Evolutionary conservation across 2,888 invertebrate genomes (phyloP).

Genomic region (Eupithecia pulchellata): DNA sequence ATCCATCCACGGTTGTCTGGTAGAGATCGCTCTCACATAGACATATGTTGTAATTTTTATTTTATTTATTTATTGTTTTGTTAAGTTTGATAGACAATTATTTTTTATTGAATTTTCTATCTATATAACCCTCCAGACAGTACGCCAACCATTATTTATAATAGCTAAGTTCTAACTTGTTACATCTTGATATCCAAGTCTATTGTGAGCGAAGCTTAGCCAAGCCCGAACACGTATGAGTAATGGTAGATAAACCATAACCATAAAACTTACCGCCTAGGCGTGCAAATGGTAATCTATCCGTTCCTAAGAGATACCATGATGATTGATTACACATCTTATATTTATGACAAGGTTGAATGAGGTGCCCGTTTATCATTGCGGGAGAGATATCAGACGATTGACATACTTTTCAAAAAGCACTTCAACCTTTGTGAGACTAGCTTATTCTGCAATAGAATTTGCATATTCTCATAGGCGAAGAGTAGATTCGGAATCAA

Average conservation of each 20-base stretch:
- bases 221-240: conserved; percentile 8
- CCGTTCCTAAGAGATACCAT: conserved; percentile 28
- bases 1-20: no score
- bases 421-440: neutral
- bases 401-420: neutral
- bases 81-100: no score
- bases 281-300: conserved; percentile 31
- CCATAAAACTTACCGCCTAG: conserved; percentile 17
- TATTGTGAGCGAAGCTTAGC: conserved; percentile 11
- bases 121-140: neutral
- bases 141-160: conserved; percentile 1
- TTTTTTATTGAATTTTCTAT: no score
- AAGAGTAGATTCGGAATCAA: no score
- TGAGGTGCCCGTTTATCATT: conserved; percentile 12
- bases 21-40: no score
- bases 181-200: neutral
- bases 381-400: neutral
- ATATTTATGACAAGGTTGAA: conserved; percentile 29
- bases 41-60: no score
- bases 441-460: no score
- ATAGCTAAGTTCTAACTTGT: neutral
- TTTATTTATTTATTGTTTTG: no score
- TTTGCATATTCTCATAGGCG: no score
- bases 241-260: conserved; percentile 16
- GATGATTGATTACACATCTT: conserved; percentile 33